Percentiles rank a stretch among this genome's conserved stretches.
phyloP scores from a whole-genome alignment of 2,888 invertebrate species.

The Torymus aiolomorphi region DNA sequence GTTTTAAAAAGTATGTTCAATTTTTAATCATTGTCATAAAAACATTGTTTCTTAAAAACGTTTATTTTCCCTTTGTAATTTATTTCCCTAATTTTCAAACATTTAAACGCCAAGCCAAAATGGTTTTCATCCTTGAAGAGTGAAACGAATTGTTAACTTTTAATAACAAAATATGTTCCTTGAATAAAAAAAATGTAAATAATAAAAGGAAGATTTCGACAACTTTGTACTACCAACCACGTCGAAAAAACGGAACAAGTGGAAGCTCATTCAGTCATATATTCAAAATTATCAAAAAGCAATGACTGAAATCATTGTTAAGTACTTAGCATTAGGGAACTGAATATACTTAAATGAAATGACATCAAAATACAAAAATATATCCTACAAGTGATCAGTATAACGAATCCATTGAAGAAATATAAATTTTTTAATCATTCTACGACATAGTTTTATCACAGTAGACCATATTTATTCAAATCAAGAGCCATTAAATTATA shows the following conservation, averaged over 20 bases:
- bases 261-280: constrained; percentile 27
- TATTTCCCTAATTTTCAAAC: constrained; percentile 32
- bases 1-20: constrained; percentile 25
- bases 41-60: constrained; percentile 32
- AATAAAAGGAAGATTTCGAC: constrained; percentile 29
- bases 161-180: constrained; percentile 29
- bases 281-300: constrained; percentile 9
- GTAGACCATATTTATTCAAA: constrained; percentile 3
- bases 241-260: constrained; percentile 12
- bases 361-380: not conserved
- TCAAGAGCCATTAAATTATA: constrained; percentile 6
- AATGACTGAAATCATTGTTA: not conserved
- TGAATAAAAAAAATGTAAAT: constrained; percentile 48
- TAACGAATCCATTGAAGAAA: not conserved
- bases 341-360: constrained; percentile 4
- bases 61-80: constrained; percentile 39
- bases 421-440: no score
- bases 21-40: constrained; percentile 46
- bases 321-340: constrained; percentile 17
- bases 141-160: constrained; percentile 5
- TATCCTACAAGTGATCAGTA: not conserved
- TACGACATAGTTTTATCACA: no score
- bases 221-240: not conserved
- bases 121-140: constrained; percentile 5
- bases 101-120: constrained; percentile 10